Evolutionary conservation across 2,888 invertebrate species (phyloP), one percentile per base, ranked within the genome.

Genomic region (Cantharis rufa): DNA sequence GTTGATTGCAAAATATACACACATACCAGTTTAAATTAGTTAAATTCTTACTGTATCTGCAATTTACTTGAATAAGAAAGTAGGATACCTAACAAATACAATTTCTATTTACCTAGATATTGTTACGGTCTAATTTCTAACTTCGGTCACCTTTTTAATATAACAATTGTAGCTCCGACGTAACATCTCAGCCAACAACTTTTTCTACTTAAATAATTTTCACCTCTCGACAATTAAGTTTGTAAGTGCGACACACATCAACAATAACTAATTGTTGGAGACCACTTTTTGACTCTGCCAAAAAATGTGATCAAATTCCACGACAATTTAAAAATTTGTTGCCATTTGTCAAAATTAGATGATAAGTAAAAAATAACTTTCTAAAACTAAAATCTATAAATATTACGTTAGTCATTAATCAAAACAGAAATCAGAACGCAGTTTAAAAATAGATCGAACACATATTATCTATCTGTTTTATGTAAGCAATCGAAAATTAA

Each of bases 91-190:
- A 69, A 21, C 61, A 73, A 73, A 73, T 73, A 69, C 27, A 73
- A 69, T 73, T 73, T 73, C 73, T 73, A 68, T 62, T 18, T 69
- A 69, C 69, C 64, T 66, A 66, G 64, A 66, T 66, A 66, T 66
- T 69, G 73, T 73, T 73, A 73, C 73, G 73, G 73, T 73, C 73
- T 73, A 73, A 73, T 73, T 73, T 73, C 73, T 73, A 69, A 69
- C 66, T 61, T 28, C 68, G 24, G 21, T 72, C 64, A 66, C 66
- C 28, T 69, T 66, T 66, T 73, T 73, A 63, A 68, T 72, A 24
- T 27, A 61, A 18, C 48, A 66, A 66, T 24, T 48, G 48, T 10
- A 15, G 61, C 27, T 64, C 32, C 48, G 66, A 72, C 15, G 72
- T 64, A 72, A 72, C 64, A 66, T 66, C 64, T 66, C 64, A 21